Base-by-base conservation (phyloP, 2,113 vertebrate genomes). In the Megaceryle torquata region DNA sequence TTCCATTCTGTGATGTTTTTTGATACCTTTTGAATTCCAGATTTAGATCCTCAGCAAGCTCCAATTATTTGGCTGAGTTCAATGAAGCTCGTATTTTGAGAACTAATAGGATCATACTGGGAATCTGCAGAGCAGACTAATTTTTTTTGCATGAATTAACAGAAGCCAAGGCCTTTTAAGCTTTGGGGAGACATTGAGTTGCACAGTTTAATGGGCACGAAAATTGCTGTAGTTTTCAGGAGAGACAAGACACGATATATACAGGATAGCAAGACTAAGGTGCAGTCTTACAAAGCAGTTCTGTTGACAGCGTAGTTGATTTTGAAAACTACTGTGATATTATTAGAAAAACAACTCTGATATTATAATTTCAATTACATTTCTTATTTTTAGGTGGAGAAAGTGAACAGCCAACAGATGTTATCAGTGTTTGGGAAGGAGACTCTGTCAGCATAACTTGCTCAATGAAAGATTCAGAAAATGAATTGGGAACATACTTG, bases 351-450 rank as follows among this genome's bases (percentile, higher is more conserved):
- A 57, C 20, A 80, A 15, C 56, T 51, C 87, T 33, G 29, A 26
- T 54, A 13, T 10, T 85, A 33, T 44, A 19, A 59, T 89, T 92
- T 70, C 51, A 86, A 54, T 64, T 82, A 19, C 57, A 35, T 95
- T 88, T 94, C 78, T 93, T 92, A 63, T 89, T 87, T 95, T 79
- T 83, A 92, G 92, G 88, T 88, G 72, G 22, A 96, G 88, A 51
- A 82, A 83, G 69, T 11, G 86, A 72, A 16, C 56, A 71, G 70
- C 9, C 90, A 29, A 14, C 84, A 91, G 90, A 76, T 0, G 3
- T 95, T 86, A 44, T 96, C 89, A 90, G 39, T 94, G 95, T 84
- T 93, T 83, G 63, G 64, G 89, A 97, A 97, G 92, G 91, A 92
- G 53, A 51, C 7, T 91, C 94, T 46, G 4, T 91, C 91, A 95